Percentiles rank a stretch among this genome's conserved stretches.
These are phyloP conservation scores for Hoplostethus atlanticus DNA, from an alignment of 2,797 vertebrate genomes.

Conservation along the genomic window DNA sequence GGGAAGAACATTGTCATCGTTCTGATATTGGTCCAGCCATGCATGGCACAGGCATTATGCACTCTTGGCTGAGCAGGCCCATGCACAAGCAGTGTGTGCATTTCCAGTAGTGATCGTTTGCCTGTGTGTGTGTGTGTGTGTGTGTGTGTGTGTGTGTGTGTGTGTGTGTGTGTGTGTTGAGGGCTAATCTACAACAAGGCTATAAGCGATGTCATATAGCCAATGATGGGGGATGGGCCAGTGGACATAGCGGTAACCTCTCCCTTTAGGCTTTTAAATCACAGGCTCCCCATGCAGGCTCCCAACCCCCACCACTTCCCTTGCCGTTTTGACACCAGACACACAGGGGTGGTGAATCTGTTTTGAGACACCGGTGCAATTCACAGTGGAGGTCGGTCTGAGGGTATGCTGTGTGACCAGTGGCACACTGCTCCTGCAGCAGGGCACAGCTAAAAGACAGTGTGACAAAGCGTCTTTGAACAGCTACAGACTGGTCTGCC, in stretches of 20 bases:
- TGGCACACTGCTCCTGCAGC: conserved; percentile 30
- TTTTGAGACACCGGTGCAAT: conserved; percentile 22
- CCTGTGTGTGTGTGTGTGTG: conserved; percentile 7
- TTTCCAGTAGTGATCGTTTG: conserved; percentile 44
- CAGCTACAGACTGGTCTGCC: background rate
- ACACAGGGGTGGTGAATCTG: conserved; percentile 9
- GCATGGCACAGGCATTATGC: conserved; percentile 67
- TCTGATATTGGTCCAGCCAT: conserved; percentile 68
- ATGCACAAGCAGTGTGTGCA: conserved; percentile 46
- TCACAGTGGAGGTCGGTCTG: conserved; percentile 11
- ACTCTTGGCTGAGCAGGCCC: conserved; percentile 57
- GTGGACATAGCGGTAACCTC: conserved; percentile 15
- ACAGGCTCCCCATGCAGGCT: background rate
- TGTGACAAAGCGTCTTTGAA: conserved; percentile 15
- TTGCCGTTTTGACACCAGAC: conserved; percentile 19
- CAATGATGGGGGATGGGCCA: conserved; percentile 18
- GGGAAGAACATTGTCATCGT: conserved; percentile 67
- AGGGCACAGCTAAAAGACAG: conserved; percentile 1
- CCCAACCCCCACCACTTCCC: conserved; percentile 23
- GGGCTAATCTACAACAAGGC: conserved; percentile 34
- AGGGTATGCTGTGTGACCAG: conserved; percentile 10
- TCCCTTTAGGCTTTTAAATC: background rate
- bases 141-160: background rate
- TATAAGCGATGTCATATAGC: conserved; percentile 27
- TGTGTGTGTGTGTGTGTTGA: background rate